Conservation (phyloP, 2,888 invertebrate genomes). For the Alsophila aescularia region DNA sequence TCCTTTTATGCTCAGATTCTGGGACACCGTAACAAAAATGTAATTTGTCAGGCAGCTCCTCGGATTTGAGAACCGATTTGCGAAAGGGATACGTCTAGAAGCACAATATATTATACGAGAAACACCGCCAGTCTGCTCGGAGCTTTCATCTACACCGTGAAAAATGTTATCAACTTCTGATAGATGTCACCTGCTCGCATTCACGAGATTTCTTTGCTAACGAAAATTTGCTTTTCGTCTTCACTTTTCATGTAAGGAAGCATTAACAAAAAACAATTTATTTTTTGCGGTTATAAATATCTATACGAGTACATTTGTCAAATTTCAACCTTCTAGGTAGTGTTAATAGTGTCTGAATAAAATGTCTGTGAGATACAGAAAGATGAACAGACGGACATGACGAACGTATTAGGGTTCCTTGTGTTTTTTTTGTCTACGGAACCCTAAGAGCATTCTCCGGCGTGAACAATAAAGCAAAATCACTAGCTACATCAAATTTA, state of each 20-base stretch:
- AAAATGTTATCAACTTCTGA: conserved; percentile 28
- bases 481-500: no score
- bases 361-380: no score
- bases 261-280: no score
- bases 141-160: conserved; percentile 30
- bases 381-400: no score
- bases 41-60: conserved; percentile 57
- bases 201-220: conserved; percentile 10
- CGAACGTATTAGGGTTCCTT: no score
- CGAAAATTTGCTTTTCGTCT: background rate
- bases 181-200: conserved; percentile 26
- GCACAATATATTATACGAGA: conserved; percentile 30
- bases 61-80: conserved; percentile 48
- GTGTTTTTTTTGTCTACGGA: no score
- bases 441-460: no score
- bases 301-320: no score
- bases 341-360: no score
- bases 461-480: no score
- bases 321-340: no score
- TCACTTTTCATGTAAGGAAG: background rate
- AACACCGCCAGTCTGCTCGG: conserved; percentile 15
- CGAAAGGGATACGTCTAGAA: conserved; percentile 42
- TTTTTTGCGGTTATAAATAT: no score
- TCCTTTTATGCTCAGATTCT: conserved; percentile 60
- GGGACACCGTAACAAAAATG: conserved; percentile 61